phyloP scores from a whole-genome alignment of 37 sponge, comb jelly and placozoan species.

The Petrosia ficiformis region DNA sequence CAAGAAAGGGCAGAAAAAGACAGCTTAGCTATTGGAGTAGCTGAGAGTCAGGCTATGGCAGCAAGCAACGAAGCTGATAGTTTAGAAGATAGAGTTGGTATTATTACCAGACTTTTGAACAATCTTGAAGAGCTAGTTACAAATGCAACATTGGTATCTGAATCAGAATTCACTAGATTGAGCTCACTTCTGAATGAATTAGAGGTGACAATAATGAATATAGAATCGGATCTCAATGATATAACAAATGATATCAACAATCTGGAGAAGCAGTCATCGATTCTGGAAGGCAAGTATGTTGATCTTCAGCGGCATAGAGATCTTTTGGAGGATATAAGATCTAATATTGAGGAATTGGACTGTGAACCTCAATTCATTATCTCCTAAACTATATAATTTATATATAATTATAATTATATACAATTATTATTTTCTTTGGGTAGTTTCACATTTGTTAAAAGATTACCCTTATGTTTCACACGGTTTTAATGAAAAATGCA shows the following conservation, averaged over 20 bases:
- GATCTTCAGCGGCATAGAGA: conserved; percentile 9
- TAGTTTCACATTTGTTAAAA: no score
- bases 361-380: conserved; percentile 6
- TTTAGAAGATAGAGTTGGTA: neutral
- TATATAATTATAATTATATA: no score
- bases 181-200: no score
- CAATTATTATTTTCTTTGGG: no score
- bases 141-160: neutral
- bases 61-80: neutral
- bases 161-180: no score
- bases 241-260: neutral
- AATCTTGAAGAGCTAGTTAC: neutral
- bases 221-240: neutral
- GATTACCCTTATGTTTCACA: no score
- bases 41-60: neutral
- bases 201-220: neutral
- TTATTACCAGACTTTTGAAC: neutral
- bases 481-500: no score
- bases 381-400: no score
- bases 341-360: conserved; percentile 4
- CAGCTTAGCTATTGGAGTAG: neutral
- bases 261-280: conserved; percentile 5
- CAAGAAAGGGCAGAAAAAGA: neutral
- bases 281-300: conserved; percentile 12
- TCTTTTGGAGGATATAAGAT: conserved; percentile 3